Evolutionary conservation across 2,888 invertebrate species (phyloP).

Genomic region (Nomada fabriciana): DNA sequence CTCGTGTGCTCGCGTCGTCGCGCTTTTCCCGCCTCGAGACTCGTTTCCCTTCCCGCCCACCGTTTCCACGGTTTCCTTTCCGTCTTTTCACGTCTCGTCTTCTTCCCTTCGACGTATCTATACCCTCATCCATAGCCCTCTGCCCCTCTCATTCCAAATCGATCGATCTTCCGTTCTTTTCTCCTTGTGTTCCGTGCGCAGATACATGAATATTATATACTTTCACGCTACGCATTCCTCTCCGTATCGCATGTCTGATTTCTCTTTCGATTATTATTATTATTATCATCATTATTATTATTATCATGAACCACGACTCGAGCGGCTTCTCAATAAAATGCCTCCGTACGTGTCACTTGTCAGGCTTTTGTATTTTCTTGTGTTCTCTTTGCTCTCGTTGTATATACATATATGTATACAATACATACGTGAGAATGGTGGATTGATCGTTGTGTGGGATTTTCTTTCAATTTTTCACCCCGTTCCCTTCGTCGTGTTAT

Average conservation of each 20-base stretch:
- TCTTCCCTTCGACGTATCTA: not conserved
- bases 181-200: not conserved
- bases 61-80: conserved; percentile 19
- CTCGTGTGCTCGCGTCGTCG: not conserved
- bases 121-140: conserved; percentile 7
- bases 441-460: conserved; percentile 46
- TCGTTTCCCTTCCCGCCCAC: conserved; percentile 4
- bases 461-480: not conserved
- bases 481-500: conserved; percentile 25
- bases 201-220: no score
- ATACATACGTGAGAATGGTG: conserved; percentile 35
- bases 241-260: conserved; percentile 23
- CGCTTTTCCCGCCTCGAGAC: conserved; percentile 19
- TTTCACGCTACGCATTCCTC: conserved; percentile 19
- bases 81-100: conserved; percentile 13
- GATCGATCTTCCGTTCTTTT: conserved; percentile 12
- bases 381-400: conserved; percentile 54
- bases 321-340: conserved; percentile 84
- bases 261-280: conserved; percentile 34
- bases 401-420: conserved; percentile 54
- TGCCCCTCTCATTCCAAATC: conserved; percentile 2
- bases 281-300: conserved; percentile 40
- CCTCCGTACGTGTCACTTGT: conserved; percentile 80
- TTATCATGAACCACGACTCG: conserved; percentile 66
- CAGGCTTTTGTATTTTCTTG: conserved; percentile 62